These are phyloP conservation scores for Larimichthys polyactis DNA, from an alignment of 2,113 vertebrate species.

Conservation along the genomic window DNA sequence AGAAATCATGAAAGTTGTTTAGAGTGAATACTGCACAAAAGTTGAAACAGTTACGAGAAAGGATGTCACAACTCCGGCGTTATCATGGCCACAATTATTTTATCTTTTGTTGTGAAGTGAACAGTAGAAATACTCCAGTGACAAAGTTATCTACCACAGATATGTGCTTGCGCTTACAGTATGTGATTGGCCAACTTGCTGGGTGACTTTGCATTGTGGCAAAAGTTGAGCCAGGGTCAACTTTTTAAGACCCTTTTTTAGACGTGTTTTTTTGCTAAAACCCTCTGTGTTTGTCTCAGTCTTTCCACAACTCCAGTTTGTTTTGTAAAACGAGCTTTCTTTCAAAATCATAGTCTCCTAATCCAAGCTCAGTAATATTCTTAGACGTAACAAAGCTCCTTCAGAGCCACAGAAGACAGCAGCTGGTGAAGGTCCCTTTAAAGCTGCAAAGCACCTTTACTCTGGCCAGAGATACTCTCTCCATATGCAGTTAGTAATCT, in stretches of 20 bases:
- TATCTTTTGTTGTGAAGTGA: background rate
- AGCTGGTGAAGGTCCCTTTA: background rate
- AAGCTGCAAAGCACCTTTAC: background rate
- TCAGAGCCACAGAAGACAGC: background rate
- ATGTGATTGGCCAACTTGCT: background rate
- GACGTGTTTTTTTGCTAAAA: background rate
- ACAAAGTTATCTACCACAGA: background rate
- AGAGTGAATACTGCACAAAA: background rate
- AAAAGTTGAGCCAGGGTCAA: background rate
- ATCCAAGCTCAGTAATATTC: background rate
- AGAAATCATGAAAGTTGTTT: background rate
- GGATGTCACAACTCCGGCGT: background rate
- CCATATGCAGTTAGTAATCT: background rate
- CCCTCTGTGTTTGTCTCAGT: background rate
- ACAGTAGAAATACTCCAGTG: background rate
- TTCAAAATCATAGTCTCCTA: background rate
- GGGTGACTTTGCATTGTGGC: background rate
- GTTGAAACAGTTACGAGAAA: background rate
- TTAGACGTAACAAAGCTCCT: background rate
- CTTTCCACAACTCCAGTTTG: background rate
- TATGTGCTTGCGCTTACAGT: no score
- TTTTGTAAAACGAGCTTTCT: background rate
- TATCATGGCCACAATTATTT: background rate
- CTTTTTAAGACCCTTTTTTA: background rate
- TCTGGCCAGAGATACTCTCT: background rate